These are phyloP conservation scores for Trisateles emortualis DNA, from an alignment of 2,888 invertebrate species.

Conservation along the genomic window DNA sequence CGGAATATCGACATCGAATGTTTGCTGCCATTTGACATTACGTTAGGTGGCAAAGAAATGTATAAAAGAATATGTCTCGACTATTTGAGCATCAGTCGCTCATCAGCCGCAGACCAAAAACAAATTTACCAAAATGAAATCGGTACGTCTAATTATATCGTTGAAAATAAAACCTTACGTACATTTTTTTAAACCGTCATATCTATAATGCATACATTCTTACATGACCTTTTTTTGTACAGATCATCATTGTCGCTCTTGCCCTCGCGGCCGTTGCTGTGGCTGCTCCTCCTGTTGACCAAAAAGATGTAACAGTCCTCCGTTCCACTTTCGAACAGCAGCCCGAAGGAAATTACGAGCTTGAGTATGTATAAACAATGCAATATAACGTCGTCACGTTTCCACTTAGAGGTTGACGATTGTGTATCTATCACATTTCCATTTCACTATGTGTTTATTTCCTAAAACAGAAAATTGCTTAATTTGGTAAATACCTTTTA, in stretches of 20 bases:
- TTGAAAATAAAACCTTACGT: not conserved
- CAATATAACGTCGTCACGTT: too few relatives aligned
- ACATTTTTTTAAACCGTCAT: not conserved
- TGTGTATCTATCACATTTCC: too few relatives aligned
- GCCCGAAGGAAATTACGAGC: constrained; percentile 8
- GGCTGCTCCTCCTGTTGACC: constrained; percentile 57
- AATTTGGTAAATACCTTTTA: not conserved
- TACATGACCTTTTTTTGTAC: not conserved
- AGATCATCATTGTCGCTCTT: constrained; percentile 58
- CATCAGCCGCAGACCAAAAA: not conserved
- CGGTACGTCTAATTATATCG: not conserved
- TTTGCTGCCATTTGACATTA: not conserved
- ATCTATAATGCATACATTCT: not conserved
- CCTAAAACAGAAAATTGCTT: too few relatives aligned
- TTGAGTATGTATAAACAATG: not conserved
- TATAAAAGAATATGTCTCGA: not conserved
- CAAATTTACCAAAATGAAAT: not conserved
- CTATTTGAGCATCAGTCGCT: not conserved
- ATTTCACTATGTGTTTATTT: too few relatives aligned
- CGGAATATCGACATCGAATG: constrained; percentile 55
- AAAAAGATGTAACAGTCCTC: constrained; percentile 20
- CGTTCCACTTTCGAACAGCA: not conserved
- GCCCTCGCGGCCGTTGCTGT: constrained; percentile 68
- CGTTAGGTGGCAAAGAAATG: not conserved
- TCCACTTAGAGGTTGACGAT: too few relatives aligned